Base-by-base conservation (phyloP, 2,888 invertebrate species). In the Myopa testacea region DNA sequence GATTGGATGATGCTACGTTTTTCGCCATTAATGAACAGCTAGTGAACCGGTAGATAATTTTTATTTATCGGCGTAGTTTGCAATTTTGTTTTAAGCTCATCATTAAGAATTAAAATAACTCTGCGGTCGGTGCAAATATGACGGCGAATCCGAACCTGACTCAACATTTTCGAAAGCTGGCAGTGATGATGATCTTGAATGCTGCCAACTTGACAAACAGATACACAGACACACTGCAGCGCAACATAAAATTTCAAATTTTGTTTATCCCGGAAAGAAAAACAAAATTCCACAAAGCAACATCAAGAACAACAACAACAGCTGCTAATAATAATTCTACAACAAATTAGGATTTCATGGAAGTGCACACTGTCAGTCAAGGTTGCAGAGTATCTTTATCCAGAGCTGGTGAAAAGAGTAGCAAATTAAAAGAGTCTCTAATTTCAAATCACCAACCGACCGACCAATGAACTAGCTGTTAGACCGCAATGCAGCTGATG, bases 361-460 rank as follows among this genome's bases (percentile, higher is more conserved):
- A 19, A 16, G n/a, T 60, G 58, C 14, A n/a, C n/a, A 58, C n/a
- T 58, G 58, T 58, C 4, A 58, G 58, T n/a, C 16, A 58, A 58
- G 58, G 58, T 58, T 58, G 6, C n/a, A 3, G 12, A 58, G 58
- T n/a, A 58, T 58, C 58, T n/a, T 10, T 3, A 3, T 58, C 6
- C 58, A 14, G 58, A 58, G 58, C 58, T 58, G 58, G n/a, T n/a
- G n/a, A 58, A 58, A 58, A 58, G 58, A 14, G 50, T n/a, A 58
- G 58, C 58, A 58, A 58, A 58, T 58, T 1, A n/a, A 58, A 58
- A 58, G 8, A 8, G n/a, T 58, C 16, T 58, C 58, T 14, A n/a
- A 58, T 58, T 58, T 58, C 58, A n/a, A 58, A 58, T 58, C 58
- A 58, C 16, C 12, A n/a, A n/a, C 58, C 58, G 58, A n/a, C 58